These are phyloP conservation scores for Pteromalus puparum DNA, from an alignment of 1,140 invertebrate genomes.

Conservation along the genomic window DNA sequence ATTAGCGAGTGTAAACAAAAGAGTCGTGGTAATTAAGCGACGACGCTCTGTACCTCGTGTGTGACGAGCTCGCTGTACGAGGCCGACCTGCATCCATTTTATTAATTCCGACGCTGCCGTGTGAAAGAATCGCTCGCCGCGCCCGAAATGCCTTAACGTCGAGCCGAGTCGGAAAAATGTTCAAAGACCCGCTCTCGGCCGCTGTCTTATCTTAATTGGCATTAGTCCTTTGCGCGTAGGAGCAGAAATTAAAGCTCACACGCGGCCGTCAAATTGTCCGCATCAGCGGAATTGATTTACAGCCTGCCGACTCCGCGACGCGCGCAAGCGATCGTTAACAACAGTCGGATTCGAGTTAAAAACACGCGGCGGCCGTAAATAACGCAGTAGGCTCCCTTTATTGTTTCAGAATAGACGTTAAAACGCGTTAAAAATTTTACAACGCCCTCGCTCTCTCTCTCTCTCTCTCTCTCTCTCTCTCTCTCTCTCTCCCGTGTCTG, in stretches of 20 bases:
- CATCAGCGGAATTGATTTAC: not conserved
- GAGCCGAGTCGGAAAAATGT: not conserved
- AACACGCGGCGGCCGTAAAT: not conserved
- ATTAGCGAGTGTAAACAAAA: conserved; percentile 58
- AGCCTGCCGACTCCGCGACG: not conserved
- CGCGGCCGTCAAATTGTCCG: not conserved
- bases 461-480: not conserved
- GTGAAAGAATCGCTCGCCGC: not conserved
- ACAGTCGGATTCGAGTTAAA: not conserved
- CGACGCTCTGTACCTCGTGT: conserved; percentile 18
- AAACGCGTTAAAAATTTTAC: conserved; percentile 12
- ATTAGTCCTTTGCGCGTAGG: not conserved
- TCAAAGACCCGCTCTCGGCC: not conserved
- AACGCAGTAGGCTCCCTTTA: not conserved
- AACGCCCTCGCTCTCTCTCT: not conserved
- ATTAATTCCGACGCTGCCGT: conserved; percentile 49
- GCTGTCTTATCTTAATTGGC: not conserved
- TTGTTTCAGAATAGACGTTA: conserved; percentile 23
- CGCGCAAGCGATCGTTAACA: not conserved
- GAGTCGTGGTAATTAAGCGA: conserved; percentile 61
- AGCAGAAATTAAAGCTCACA: not conserved
- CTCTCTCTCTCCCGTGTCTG: too few relatives aligned
- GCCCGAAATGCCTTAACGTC: too few relatives aligned
- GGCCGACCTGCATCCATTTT: conserved; percentile 56
- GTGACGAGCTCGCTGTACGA: conserved; percentile 43